A percentile compares a stretch with the other conserved stretches of the same genome.
Conservation (phyloP, 2,113 vertebrate genomes). For the Vanacampus margaritifer region DNA sequence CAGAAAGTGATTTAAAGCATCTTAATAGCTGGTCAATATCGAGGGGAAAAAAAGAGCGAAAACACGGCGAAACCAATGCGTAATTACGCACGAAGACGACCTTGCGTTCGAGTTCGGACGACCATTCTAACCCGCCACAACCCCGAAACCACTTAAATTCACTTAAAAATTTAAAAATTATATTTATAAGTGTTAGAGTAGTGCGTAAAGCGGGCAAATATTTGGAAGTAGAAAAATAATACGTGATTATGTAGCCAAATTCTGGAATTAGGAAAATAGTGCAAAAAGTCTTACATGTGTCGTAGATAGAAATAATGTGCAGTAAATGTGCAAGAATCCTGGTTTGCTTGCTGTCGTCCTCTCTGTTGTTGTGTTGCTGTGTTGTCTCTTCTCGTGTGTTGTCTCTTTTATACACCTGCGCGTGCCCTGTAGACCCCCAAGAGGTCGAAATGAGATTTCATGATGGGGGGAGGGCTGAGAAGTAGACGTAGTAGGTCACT, state of each 20-base stretch:
- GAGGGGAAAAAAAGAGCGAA: background rate
- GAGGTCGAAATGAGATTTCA: constrained; percentile 53
- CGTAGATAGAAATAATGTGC: constrained; percentile 24
- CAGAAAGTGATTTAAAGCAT: background rate
- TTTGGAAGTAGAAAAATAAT: background rate
- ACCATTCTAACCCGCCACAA: background rate
- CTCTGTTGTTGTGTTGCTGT: constrained; percentile 70
- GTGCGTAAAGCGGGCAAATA: background rate
- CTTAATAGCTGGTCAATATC: background rate
- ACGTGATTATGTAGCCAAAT: no score
- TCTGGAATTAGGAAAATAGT: no score
- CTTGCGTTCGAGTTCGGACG: background rate
- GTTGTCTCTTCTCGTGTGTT: constrained; percentile 59
- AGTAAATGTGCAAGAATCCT: background rate
- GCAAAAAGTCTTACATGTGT: constrained; percentile 60
- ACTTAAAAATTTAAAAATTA: background rate
- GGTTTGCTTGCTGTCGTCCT: constrained; percentile 49
- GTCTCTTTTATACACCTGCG: constrained; percentile 81
- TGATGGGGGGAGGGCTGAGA: constrained; percentile 65
- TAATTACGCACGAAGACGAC: constrained; percentile 43
- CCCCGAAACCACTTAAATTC: background rate
- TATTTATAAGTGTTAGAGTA: background rate
- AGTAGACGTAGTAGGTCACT: constrained; percentile 79
- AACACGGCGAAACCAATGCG: constrained; percentile 6
- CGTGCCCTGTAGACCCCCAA: constrained; percentile 38